Conservation (phyloP, 2,797 vertebrate genomes). For the Poeciliopsis turneri region DNA sequence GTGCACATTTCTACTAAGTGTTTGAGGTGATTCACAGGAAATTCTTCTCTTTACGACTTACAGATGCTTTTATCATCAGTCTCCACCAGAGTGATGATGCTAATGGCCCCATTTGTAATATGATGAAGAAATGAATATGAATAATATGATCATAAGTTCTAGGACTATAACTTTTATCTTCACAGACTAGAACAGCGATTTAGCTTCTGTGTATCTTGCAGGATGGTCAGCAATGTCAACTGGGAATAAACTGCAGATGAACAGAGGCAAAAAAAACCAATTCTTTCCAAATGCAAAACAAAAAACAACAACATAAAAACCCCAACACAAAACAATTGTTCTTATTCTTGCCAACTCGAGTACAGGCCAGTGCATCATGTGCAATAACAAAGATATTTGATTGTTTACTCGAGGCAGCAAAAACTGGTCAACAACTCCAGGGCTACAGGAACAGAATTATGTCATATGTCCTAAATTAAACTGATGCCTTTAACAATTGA, state of each 20-base stretch:
- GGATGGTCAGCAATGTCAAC: not conserved
- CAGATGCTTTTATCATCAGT: constrained; percentile 35
- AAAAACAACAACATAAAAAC: too few species aligned
- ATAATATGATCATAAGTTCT: not conserved
- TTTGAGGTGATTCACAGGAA: constrained; percentile 43
- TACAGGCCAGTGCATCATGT: not conserved
- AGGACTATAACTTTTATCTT: constrained; percentile 9
- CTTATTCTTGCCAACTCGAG: not conserved
- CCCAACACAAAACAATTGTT: not conserved
- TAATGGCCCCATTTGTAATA: constrained; percentile 9
- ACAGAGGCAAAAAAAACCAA: not conserved
- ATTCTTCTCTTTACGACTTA: constrained; percentile 46
- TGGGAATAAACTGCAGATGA: not conserved
- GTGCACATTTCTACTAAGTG: constrained; percentile 27
- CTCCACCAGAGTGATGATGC: constrained; percentile 5
- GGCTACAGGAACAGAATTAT: not conserved
- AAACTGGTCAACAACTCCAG: not conserved
- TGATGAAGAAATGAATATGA: not conserved
- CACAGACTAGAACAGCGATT: not conserved
- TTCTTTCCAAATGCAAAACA: too few species aligned
- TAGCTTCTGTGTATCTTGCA: not conserved
- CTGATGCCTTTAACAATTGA: not conserved
- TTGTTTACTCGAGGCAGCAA: not conserved
- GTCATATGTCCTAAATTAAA: not conserved
- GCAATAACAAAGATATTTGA: not conserved